Evolutionary conservation across 2,797 vertebrate species (phyloP).

Genomic region (Aphelocoma californica): DNA sequence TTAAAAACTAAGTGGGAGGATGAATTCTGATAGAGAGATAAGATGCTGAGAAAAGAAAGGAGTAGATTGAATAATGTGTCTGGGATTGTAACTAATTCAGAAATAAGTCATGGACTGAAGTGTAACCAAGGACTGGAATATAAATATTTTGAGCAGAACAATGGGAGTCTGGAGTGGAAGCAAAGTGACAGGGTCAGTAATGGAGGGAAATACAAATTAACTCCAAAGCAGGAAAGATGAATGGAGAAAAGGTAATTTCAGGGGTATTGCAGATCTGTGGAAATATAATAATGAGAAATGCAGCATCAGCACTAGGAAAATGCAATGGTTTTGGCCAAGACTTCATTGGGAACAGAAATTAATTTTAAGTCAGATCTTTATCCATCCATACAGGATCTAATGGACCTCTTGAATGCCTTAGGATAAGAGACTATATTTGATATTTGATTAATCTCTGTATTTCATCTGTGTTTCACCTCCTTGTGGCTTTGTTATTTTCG

Average conservation of each 20-base stretch:
- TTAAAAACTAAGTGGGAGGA: slow-evolving; percentile 12
- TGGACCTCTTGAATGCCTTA: neutral
- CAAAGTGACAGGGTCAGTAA: neutral
- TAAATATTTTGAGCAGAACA: slow-evolving; percentile 19
- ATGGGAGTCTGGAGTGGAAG: neutral
- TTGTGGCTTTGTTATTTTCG: neutral
- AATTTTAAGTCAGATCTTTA: neutral
- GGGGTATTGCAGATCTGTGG: neutral
- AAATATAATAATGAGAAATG: neutral
- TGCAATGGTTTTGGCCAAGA: neutral
- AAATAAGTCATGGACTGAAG: slow-evolving; percentile 54
- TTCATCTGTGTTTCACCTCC: neutral
- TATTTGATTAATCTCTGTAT: neutral
- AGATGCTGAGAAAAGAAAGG: slow-evolving; percentile 25
- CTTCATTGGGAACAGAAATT: neutral
- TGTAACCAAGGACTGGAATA: slow-evolving; percentile 23
- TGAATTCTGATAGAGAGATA: slow-evolving; percentile 22
- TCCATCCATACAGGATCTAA: neutral
- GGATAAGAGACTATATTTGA: neutral
- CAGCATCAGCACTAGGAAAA: neutral
- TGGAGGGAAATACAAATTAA: slow-evolving; percentile 22
- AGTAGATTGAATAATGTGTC: slow-evolving; percentile 31
- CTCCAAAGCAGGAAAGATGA: neutral
- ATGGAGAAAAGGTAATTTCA: neutral
- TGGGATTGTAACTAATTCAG: slow-evolving; percentile 40